Evolutionary conservation across 2,113 vertebrate species (phyloP).

Genomic region (Parus major): DNA sequence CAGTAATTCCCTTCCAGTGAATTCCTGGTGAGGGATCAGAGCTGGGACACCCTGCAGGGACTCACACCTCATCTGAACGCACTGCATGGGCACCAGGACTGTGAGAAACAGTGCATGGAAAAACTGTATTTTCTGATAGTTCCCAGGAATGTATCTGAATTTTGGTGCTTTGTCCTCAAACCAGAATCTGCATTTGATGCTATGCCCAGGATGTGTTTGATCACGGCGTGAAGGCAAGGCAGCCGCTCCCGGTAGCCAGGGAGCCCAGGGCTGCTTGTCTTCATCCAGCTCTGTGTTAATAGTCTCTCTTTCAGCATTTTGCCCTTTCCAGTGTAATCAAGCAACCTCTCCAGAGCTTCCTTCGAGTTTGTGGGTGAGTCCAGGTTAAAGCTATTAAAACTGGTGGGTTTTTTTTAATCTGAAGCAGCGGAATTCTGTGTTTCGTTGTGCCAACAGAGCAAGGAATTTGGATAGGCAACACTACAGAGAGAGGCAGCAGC

Average conservation of each 20-base stretch:
- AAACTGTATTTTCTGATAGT: fast-evolving
- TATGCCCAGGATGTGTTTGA: neutral
- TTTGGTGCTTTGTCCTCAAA: neutral
- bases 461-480: neutral
- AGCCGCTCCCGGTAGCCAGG: neutral
- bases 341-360: neutral
- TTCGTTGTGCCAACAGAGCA: fast-evolving
- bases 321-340: neutral
- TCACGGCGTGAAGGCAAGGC: neutral
- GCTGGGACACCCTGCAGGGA: neutral
- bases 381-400: neutral
- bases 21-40: neutral
- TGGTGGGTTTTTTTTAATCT: neutral
- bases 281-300: neutral
- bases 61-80: neutral
- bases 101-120: neutral
- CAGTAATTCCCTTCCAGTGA: neutral
- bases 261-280: neutral
- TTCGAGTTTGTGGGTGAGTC: neutral
- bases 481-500: neutral
- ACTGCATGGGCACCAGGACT: fast-evolving
- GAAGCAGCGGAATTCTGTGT: neutral
- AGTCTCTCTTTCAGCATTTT: neutral
- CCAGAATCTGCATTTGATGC: neutral
- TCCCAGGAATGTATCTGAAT: neutral